Conservation (phyloP, 1,140 invertebrate genomes). For the Stegodyphus dumicola region DNA sequence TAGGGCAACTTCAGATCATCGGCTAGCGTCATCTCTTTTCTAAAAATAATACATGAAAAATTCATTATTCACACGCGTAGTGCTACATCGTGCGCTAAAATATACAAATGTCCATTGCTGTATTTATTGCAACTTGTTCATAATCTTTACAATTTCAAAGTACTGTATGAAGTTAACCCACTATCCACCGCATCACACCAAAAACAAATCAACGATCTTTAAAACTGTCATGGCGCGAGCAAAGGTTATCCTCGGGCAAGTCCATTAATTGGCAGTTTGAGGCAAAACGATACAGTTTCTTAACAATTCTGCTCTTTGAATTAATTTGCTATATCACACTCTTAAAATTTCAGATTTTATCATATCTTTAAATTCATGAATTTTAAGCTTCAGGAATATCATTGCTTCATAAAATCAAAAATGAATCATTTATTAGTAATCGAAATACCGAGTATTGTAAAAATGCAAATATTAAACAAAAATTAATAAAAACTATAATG, state of each 20-base stretch:
- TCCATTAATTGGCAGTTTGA: slow-evolving; percentile 35
- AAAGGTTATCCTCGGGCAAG: slow-evolving; percentile 58
- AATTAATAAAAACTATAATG: too few relatives aligned
- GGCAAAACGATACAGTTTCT: too few relatives aligned
- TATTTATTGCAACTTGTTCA: background rate
- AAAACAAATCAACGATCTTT: slow-evolving; percentile 5
- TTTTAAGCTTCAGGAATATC: too few relatives aligned
- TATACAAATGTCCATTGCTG: background rate
- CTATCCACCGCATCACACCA: background rate
- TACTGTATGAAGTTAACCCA: background rate
- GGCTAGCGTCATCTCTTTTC: background rate
- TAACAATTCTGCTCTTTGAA: too few relatives aligned
- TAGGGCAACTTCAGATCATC: background rate
- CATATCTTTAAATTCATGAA: too few relatives aligned
- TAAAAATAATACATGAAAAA: background rate
- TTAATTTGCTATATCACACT: too few relatives aligned
- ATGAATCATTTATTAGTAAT: too few relatives aligned
- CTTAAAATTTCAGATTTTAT: too few relatives aligned
- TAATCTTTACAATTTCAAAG: background rate
- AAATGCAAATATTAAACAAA: too few relatives aligned
- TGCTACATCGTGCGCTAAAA: background rate
- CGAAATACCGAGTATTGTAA: too few relatives aligned
- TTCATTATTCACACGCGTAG: background rate
- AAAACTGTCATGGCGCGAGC: slow-evolving; percentile 58
- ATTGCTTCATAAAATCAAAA: too few relatives aligned